Conservation (phyloP, 2,888 invertebrate species). For the Adelognathus sp. region DNA sequence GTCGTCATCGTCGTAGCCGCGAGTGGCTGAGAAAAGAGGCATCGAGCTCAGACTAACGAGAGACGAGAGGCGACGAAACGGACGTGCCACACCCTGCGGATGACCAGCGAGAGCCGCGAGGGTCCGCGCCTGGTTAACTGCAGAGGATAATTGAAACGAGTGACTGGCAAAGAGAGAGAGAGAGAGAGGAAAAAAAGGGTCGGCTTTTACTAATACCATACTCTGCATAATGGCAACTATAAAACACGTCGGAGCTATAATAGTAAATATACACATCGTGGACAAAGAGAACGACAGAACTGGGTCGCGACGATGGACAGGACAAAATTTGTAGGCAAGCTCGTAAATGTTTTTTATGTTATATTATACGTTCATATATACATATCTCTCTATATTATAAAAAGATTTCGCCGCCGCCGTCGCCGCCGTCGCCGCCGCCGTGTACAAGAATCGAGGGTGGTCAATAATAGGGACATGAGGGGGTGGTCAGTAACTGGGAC, state of each 20-base stretch:
- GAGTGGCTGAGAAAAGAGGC: conserved; percentile 20
- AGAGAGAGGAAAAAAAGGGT: conserved; percentile 43
- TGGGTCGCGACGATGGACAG: conserved; percentile 40
- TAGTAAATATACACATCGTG: not conserved
- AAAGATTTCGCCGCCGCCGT: no score
- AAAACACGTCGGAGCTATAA: not conserved
- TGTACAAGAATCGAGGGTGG: no score
- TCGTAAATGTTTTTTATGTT: no score
- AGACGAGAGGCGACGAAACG: conserved; percentile 55
- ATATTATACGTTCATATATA: no score
- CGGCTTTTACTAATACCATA: conserved; percentile 9
- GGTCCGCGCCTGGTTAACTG: conserved; percentile 58
- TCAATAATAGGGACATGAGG: no score
- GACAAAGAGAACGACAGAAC: conserved; percentile 23
- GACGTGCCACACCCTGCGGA: conserved; percentile 62
- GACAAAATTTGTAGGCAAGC: no score
- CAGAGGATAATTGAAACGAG: conserved; percentile 62
- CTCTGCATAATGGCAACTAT: conserved; percentile 9
- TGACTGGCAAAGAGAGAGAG: conserved; percentile 40
- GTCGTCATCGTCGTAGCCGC: not conserved
- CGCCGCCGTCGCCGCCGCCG: no score
- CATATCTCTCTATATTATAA: no score
- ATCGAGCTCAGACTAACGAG: conserved; percentile 41
- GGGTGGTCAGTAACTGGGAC: no score
- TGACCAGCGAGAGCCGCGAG: conserved; percentile 45